Percentiles rank a stretch among this genome's conserved stretches.
Evolutionary conservation across 1,140 invertebrate species (phyloP).

Genomic region (Lasioglossum albipes): DNA sequence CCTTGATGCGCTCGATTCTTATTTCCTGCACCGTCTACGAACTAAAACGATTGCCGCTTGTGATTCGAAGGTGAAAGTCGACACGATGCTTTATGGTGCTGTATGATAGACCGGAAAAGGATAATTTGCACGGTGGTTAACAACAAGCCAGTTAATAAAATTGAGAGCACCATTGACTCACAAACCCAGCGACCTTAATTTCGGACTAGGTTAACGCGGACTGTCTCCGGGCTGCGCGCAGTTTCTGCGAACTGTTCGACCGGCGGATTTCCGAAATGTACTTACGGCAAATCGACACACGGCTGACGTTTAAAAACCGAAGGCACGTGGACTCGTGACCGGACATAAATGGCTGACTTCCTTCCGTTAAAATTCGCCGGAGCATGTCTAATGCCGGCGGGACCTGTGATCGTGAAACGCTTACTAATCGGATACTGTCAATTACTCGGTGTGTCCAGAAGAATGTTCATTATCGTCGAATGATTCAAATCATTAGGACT

Average conservation of each 20-base stretch:
- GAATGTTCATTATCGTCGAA: too few species aligned
- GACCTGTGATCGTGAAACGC: slow-evolving; percentile 15
- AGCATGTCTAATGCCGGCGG: slow-evolving; percentile 49
- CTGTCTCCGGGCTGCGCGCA: background rate
- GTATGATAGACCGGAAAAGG: slow-evolving; percentile 16
- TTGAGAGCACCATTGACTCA: slow-evolving; percentile 15
- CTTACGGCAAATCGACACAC: background rate
- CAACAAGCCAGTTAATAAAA: slow-evolving; percentile 36
- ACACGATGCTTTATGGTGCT: background rate
- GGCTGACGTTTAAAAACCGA: background rate
- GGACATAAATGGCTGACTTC: slow-evolving; percentile 39
- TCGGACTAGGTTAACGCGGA: background rate
- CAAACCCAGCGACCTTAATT: slow-evolving; percentile 43
- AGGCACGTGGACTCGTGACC: background rate
- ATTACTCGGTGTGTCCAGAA: background rate
- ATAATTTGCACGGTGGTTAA: slow-evolving; percentile 29
- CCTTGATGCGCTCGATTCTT: background rate
- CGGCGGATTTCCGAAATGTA: too few species aligned
- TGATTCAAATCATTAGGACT: too few species aligned
- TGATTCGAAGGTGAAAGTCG: background rate
- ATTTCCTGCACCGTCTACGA: background rate
- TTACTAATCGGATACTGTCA: background rate
- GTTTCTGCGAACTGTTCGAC: background rate
- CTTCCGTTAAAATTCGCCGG: slow-evolving; percentile 53
- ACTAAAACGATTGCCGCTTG: background rate